Base-by-base conservation (phyloP, 2,888 invertebrate species). In the Calameuta filiformis region DNA sequence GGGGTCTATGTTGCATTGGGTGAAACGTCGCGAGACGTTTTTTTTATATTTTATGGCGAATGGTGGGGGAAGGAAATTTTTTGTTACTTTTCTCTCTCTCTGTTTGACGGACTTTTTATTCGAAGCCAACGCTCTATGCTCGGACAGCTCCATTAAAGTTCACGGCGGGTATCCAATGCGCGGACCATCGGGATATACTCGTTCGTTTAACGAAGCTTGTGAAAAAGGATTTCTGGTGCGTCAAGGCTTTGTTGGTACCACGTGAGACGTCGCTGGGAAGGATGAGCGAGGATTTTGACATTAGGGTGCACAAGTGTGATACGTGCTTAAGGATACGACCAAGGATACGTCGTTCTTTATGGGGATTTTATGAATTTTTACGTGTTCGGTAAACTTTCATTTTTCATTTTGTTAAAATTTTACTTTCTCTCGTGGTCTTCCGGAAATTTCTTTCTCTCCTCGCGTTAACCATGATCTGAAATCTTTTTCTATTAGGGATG, bases 91-190 rank as follows among this genome's bases (percentile, higher is more conserved):
- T 40, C 33, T 33, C 2, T 40, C 23, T 23, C 23, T 56, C 56
- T n/a, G n/a, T 56, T 56, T 56, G 23, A 23, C 2, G 56, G 1
- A 23, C 23, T 37, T 37, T 37, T 37, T 37, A 1, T 4, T 37
- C 37, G 12, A 15, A 37, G 4, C 37, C 23, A 23, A 56, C 56
- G 56, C 40, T 71, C 30, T 33, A 3, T 33, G 15, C 23, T 74
- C 81, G 81, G 87, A 87, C 87, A 87, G 87, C 86, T 87, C 86
- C 86, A 87, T 87, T 87, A 87, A 85, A 84, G 85, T 81, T 83
- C 87, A 81, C 87, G 83, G 83, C 87, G 84, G 87, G 87, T 86
- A 86, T 83, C 84, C 84, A 23, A 56, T 9, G 56, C 23, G 40
- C 9, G 23, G 9, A 23, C 23, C 56, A 23, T 56, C 56, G 23